These are phyloP conservation scores for Heterochromis multidens DNA, from an alignment of 2,113 vertebrate genomes.

Conservation along the genomic window DNA sequence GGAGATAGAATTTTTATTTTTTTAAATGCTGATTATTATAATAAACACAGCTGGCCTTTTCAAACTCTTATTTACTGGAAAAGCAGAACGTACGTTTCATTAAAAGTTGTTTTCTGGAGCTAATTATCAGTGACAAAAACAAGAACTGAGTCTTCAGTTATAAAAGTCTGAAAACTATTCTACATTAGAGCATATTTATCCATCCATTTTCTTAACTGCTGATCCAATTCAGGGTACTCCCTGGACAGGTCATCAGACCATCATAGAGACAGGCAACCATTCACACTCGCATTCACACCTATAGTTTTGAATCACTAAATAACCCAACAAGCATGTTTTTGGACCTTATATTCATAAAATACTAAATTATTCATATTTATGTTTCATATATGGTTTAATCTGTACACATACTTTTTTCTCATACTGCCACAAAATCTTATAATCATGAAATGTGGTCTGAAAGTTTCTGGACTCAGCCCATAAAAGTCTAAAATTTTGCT, in stretches of 20 bases:
- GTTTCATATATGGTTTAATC: no score
- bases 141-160: neutral
- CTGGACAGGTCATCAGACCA: neutral
- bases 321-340: no score
- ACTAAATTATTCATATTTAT: neutral
- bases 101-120: neutral
- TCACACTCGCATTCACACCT: neutral
- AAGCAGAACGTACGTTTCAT: neutral
- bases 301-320: no score
- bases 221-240: neutral
- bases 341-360: no score
- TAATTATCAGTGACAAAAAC: neutral
- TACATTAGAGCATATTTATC: neutral
- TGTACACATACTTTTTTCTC: no score
- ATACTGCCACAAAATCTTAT: no score
- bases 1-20: neutral
- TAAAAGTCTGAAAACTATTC: neutral
- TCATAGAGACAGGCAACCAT: neutral
- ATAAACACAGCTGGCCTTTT: conserved; percentile 13
- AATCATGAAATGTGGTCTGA: no score
- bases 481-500: no score
- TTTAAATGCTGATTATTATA: neutral
- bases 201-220: neutral
- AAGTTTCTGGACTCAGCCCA: no score
- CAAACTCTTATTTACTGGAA: neutral